Evolutionary conservation across 2,113 vertebrate genomes (phyloP), one percentile per base, ranked within the genome.

Genomic region (Melanerpes aurifrons): DNA sequence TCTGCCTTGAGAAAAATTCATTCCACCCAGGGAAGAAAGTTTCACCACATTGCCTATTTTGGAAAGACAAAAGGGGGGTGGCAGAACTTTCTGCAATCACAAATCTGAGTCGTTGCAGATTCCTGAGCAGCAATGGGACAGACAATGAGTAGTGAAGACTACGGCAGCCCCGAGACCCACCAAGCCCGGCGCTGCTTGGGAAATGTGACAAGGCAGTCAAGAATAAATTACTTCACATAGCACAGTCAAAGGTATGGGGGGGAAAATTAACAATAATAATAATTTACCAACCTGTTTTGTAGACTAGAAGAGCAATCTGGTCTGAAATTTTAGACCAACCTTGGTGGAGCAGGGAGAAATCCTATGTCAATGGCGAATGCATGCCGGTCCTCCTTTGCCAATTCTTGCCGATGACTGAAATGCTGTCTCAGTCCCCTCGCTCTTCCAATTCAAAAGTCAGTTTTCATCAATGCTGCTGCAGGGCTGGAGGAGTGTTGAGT

Each of bases 231-330:
- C 37, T 45, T 45, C 43, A 45, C 43, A 16, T 16, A 16, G 15
- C 43, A 45, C 43, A 45, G 43, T 45, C 43, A 12, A 53, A 89
- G 47, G 7, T 8, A 74, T 21, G 54, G 32, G 43, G 37, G 64
- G 73, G 79, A 94, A 90, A 40, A 40, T 12, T 40, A 40, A 40
- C 11, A 12, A 40, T 40, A 40, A 40, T 40, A 40, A 92, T 45
- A 45, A 93, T 61, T 85, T 79, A 98, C 98, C 95, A 92, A 98
- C 98, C 98, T 98, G 98, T 91, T 97, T 82, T 1, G 89, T 54
- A 86, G 96, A 91, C 45, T n/a, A 74, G 80, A 91, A 81, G 88
- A 94, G 91, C 26, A 77, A 85, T 14, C 47, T 26, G 89, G 90
- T 92, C 94, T 96, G 81, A 96, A 97, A 95, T 90, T 93, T 85